Evolutionary conservation across 2,113 vertebrate genomes (phyloP).

Genomic region (Alces alces): DNA sequence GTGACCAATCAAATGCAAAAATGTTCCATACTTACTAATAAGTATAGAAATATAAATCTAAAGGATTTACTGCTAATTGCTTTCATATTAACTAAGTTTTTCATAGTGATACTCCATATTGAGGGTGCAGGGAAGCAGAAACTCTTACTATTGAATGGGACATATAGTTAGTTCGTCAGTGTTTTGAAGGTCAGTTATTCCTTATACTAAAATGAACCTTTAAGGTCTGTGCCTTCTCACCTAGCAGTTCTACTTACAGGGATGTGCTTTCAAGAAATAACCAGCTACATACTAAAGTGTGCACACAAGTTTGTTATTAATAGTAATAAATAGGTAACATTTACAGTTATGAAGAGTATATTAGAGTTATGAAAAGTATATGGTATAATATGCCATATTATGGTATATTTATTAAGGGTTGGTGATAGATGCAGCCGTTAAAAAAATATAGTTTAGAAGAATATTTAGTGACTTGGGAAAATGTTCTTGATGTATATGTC

Average conservation of each 20-base stretch:
- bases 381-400: not conserved
- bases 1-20: not conserved
- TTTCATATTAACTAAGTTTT: not conserved
- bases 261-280: not conserved
- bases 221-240: not conserved
- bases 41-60: not conserved
- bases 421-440: not conserved
- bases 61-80: not conserved
- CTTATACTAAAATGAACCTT: slow-evolving; percentile 11
- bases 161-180: not conserved
- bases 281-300: not conserved
- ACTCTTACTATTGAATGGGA: not conserved
- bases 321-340: not conserved
- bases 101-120: not conserved
- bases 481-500: not conserved
- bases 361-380: not conserved
- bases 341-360: not conserved
- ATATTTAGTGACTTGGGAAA: not conserved
- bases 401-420: not conserved
- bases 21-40: not conserved
- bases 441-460: not conserved
- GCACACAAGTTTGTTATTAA: not conserved
- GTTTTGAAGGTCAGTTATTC: slow-evolving; percentile 33
- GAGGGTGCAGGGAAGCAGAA: not conserved
- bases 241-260: not conserved